These are phyloP conservation scores for Microplitis mediator DNA, from an alignment of 1,140 invertebrate species.

Conservation along the genomic window DNA sequence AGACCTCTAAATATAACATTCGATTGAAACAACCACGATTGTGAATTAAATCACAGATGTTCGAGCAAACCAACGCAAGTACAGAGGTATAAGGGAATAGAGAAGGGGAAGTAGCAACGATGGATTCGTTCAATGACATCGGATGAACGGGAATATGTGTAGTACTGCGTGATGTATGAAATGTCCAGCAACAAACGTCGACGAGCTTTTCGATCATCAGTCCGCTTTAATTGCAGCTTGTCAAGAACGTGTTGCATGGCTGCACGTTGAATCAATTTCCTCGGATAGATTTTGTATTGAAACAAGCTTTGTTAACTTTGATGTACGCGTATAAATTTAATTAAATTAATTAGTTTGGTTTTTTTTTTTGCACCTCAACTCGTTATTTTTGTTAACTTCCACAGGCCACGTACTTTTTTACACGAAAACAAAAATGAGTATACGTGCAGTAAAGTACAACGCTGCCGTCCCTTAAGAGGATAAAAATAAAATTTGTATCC, in stretches of 20 bases:
- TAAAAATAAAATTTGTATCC: not conserved
- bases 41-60: too few species aligned
- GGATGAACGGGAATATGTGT: not conserved
- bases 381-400: too few species aligned
- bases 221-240: constrained; percentile 16
- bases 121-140: not conserved
- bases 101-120: not conserved
- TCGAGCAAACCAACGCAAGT: too few species aligned
- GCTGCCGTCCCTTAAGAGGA: too few species aligned
- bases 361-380: too few species aligned
- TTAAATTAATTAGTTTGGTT: not conserved
- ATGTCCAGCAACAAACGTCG: constrained; percentile 7
- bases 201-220: constrained; percentile 8
- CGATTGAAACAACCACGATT: too few species aligned
- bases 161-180: not conserved
- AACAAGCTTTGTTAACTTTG: not conserved
- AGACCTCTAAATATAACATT: too few species aligned
- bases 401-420: too few species aligned
- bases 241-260: not conserved
- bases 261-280: constrained; percentile 12
- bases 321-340: not conserved
- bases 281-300: not conserved
- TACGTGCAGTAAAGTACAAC: too few species aligned
- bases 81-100: too few species aligned
- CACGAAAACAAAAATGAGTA: too few species aligned